phyloP scores from a whole-genome alignment of 1,140 invertebrate species.

The Sminthurides bifidus region DNA sequence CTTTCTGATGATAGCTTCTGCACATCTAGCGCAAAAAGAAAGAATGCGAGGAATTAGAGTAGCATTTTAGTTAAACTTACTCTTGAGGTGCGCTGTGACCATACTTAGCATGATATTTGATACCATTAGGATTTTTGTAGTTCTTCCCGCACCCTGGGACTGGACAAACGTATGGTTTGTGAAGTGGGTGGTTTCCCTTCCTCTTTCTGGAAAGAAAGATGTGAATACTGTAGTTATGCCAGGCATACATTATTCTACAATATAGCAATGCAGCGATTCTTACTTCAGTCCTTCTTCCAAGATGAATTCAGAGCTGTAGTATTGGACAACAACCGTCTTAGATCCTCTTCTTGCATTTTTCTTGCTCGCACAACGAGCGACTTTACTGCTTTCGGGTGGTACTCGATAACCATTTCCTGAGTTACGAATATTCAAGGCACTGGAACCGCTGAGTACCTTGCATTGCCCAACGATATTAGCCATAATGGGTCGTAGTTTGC shows the following conservation, averaged over 20 bases:
- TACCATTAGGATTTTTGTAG: constrained; percentile 78
- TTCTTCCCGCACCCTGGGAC: constrained; percentile 72
- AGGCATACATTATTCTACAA: not conserved
- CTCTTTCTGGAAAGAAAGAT: not conserved
- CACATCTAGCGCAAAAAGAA: constrained; percentile 6
- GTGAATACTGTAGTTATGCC: not conserved
- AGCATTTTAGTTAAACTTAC: constrained; percentile 9
- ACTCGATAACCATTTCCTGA: too few relatives aligned
- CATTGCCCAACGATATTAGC: too few relatives aligned
- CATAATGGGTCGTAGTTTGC: too few relatives aligned
- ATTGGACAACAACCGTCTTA: too few relatives aligned
- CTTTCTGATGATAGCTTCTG: not conserved
- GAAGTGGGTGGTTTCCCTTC: not conserved
- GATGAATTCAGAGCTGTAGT: constrained; percentile 5
- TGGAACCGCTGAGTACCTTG: too few relatives aligned
- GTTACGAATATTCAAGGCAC: too few relatives aligned
- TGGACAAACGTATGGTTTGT: constrained; percentile 43
- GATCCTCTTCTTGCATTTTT: not conserved
- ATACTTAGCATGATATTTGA: constrained; percentile 74
- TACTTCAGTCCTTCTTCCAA: constrained; percentile 4
- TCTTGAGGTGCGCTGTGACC: constrained; percentile 48
- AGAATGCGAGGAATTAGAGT: not conserved
- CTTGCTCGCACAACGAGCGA: too few relatives aligned
- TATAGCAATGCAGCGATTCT: not conserved
- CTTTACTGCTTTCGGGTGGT: too few relatives aligned